Base-by-base conservation (phyloP, 2,888 invertebrate species). In the Nebria salina region DNA sequence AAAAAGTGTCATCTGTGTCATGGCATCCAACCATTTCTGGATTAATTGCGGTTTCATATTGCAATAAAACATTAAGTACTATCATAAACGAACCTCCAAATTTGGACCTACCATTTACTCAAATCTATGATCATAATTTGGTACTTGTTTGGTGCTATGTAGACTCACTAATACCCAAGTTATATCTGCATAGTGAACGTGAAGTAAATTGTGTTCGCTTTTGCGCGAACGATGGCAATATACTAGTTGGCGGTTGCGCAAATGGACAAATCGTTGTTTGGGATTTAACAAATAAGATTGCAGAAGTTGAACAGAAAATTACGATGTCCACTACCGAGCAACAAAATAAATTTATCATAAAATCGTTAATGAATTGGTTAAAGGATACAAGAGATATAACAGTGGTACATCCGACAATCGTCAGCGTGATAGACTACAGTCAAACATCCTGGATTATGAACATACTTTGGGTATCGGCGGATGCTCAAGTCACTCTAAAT, bases 21-120 rank as follows among this genome's bases (percentile, higher is more conserved):
- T 95, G 95, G 93, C 95, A 95, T 89, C 94, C 93, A 0, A 90
- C 92, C 87, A 91, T 93, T 90, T 91, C 93, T 0, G 95, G 95
- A 0, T 90, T 93, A 11, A 90, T 93, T 2, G 94, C 93, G 0
- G 91, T 93, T 54, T 90, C 93, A n/a, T 95, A 95, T 85, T 90
- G 92, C 85, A 64, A 82, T 83, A 83, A 82, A 86, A 42, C 77
- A 82, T 6, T 86, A 85, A 2, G 85, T 84, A 1, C 83, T 76
- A 20, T 75, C 2, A 72, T 76, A 41, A 80, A 84, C 9, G 83
- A 85, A 75, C 85, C 85, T 76, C 82, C 81, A 72, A 11, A 11
- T 74, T 64, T 72, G 42, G 79, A 83, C 76, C 91, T 87, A 85
- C 84, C 87, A 5, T 72, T 82, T 13, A 83, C 83, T 84, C 91